A percentile compares a stretch with the other conserved stretches of the same genome.
Conservation (phyloP, 2,888 invertebrate species). For the Abscondita cerata region DNA sequence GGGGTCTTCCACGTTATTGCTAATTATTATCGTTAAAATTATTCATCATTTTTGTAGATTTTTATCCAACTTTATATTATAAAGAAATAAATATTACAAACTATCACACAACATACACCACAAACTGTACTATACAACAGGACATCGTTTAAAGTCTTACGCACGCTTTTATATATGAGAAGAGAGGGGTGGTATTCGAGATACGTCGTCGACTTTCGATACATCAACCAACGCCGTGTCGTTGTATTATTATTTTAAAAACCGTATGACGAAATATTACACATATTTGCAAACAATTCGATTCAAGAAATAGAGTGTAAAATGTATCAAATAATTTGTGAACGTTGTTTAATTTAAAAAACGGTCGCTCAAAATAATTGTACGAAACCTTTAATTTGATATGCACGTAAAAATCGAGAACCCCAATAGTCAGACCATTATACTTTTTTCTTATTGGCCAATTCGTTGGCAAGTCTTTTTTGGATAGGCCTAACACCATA, state of each 20-base stretch:
- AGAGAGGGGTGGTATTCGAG: conserved; percentile 30
- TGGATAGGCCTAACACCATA: conserved; percentile 29
- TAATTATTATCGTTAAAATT: conserved; percentile 45
- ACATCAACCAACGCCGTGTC: not conserved
- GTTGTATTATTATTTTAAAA: not conserved
- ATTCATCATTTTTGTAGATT: conserved; percentile 40
- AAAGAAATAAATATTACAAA: conserved; percentile 31
- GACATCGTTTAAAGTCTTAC: conserved; percentile 19
- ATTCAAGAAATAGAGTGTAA: no score
- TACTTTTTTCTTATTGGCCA: conserved; percentile 42
- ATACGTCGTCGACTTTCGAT: conserved; percentile 8
- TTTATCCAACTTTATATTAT: conserved; percentile 15
- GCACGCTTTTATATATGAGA: conserved; percentile 41
- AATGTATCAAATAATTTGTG: no score
- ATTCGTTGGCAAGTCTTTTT: conserved; percentile 17
- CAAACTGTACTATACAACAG: not conserved
- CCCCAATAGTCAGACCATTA: conserved; percentile 47
- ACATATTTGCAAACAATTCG: not conserved
- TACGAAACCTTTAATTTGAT: not conserved
- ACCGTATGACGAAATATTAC: not conserved
- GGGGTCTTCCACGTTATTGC: conserved; percentile 47
- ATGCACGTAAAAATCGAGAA: conserved; percentile 24
- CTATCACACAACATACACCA: conserved; percentile 23
- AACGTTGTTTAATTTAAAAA: no score
- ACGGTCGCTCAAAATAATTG: no score